Evolutionary conservation across 64 coral and sea anemone species (phyloP).

Genomic region (Acropora yongei): DNA sequence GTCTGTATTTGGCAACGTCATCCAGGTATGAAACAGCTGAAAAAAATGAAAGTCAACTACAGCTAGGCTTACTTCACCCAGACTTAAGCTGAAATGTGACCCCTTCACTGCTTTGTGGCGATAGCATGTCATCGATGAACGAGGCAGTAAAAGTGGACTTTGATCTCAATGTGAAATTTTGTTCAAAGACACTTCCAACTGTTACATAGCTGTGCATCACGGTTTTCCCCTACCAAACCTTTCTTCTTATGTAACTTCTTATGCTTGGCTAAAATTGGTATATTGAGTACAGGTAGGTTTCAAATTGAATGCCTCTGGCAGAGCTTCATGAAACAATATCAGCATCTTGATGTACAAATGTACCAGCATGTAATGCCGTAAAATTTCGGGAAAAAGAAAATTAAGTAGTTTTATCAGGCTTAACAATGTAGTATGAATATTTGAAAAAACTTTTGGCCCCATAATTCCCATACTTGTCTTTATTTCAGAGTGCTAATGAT

Average conservation of each 20-base stretch:
- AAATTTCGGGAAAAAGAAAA: background rate
- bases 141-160: background rate
- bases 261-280: no score
- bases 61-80: background rate
- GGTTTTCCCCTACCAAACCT: no score
- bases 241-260: no score
- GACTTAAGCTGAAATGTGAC: background rate
- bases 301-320: no score
- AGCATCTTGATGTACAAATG: no score
- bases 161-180: background rate
- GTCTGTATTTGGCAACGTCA: constrained; percentile 95
- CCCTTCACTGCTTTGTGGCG: background rate
- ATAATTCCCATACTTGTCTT: background rate
- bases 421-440: background rate
- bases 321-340: no score
- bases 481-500: constrained; percentile 80
- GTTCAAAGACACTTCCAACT: no score
- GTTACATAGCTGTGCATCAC: no score
- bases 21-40: constrained; percentile 64
- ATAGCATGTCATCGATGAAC: background rate
- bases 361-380: no score
- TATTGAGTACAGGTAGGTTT: no score
- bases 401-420: background rate
- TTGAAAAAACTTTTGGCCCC: no score
- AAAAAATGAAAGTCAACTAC: background rate